These are phyloP conservation scores for Orbicella faveolata DNA, from an alignment of 64 coral and sea anemone genomes.

Conservation along the genomic window DNA sequence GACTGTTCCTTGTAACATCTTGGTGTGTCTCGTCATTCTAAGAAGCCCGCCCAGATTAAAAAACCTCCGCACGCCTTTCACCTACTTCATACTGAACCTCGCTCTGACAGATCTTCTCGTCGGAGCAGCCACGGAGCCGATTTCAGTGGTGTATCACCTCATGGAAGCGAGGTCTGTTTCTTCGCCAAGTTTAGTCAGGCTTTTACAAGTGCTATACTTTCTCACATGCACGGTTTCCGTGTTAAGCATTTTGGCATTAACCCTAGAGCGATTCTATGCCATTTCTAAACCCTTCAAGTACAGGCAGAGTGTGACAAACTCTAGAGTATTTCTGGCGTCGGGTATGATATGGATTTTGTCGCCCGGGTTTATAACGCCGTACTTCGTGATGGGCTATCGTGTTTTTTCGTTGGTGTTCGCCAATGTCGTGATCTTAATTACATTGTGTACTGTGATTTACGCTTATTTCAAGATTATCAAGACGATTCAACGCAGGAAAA, in stretches of 20 bases:
- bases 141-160: conserved; percentile 54
- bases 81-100: conserved; percentile 60
- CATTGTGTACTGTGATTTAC: conserved; percentile 40
- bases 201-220: conserved; percentile 66
- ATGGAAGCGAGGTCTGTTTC: conserved; percentile 35
- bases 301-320: conserved; percentile 43
- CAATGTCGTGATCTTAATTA: conserved; percentile 58
- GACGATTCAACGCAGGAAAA: conserved; percentile 33
- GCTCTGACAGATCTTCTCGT: conserved; percentile 71
- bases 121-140: conserved; percentile 44
- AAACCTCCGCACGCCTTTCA: conserved; percentile 65
- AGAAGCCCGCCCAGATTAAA: conserved; percentile 45
- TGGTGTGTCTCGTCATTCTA: conserved; percentile 50
- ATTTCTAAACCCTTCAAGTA: conserved; percentile 76
- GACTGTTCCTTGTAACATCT: conserved; percentile 69
- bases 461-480: conserved; percentile 62
- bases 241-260: conserved; percentile 65
- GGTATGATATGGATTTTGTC: conserved; percentile 55
- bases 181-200: conserved; percentile 21
- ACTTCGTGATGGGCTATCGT: conserved; percentile 59
- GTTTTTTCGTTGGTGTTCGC: conserved; percentile 72
- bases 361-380: conserved; percentile 39
- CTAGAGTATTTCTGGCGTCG: conserved; percentile 39
- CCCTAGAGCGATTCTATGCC: conserved; percentile 67
- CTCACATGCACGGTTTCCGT: conserved; percentile 70